Conservation (phyloP, 2,888 invertebrate species). For the Escarpia spicata region DNA sequence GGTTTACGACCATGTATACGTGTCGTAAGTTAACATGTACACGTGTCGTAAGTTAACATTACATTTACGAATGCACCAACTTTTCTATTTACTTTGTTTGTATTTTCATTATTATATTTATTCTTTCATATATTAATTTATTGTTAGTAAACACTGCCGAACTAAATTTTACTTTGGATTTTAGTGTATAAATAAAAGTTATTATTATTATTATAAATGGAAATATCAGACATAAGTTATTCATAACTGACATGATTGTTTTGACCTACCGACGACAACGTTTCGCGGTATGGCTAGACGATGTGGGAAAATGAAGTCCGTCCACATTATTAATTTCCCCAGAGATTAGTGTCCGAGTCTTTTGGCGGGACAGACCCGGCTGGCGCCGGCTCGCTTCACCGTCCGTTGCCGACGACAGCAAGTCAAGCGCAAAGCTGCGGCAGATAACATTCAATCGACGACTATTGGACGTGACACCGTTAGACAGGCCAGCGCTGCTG, state of each 20-base stretch:
- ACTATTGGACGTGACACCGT: slow-evolving; percentile 10
- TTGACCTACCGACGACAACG: neutral
- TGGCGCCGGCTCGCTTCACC: neutral
- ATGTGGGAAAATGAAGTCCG: slow-evolving; percentile 12
- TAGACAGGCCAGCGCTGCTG: neutral
- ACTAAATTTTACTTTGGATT: too few species aligned
- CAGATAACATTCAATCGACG: neutral
- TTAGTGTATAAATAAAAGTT: too few species aligned
- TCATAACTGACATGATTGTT: neutral
- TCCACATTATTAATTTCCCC: slow-evolving; percentile 12
- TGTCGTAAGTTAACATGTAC: too few species aligned
- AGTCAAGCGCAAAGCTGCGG: neutral
- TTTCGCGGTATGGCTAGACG: neutral
- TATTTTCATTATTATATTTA: too few species aligned
- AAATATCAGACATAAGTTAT: neutral
- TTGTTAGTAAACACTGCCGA: too few species aligned
- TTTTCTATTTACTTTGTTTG: too few species aligned
- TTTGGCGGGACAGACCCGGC: neutral
- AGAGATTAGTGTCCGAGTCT: neutral
- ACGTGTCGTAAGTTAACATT: too few species aligned
- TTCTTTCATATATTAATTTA: too few species aligned
- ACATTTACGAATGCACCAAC: too few species aligned
- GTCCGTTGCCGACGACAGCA: neutral
- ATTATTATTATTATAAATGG: neutral
- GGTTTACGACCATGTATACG: too few species aligned